phyloP scores from a whole-genome alignment of 2,797 vertebrate species.

The Orientallactaga sibirica region DNA sequence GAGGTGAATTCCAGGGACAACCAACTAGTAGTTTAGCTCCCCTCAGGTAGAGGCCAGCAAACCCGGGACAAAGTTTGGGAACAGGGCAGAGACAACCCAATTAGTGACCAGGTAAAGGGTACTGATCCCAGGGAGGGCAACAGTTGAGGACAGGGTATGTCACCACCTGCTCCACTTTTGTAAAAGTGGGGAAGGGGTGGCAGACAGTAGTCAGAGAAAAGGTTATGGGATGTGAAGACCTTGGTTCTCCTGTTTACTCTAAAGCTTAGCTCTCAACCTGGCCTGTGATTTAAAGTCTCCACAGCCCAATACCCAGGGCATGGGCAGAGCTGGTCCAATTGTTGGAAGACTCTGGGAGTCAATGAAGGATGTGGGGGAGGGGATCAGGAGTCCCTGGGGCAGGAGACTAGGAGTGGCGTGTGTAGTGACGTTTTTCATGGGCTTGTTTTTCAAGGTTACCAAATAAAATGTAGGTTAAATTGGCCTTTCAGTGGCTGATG shows the following conservation, averaged over 20 bases:
- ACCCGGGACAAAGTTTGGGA: no score
- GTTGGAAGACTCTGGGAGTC: neutral
- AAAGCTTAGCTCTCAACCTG: neutral
- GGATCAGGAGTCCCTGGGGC: neutral
- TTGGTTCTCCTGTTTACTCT: no score
- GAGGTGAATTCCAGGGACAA: rapidly evolving
- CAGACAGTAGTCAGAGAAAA: neutral
- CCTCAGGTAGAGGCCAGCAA: no score
- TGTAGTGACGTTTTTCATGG: rapidly evolving
- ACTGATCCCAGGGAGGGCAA: neutral
- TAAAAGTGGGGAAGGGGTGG: rapidly evolving
- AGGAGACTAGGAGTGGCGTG: neutral
- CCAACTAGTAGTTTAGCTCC: no score
- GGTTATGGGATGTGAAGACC: neutral
- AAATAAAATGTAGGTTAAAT: neutral
- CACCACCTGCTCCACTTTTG: neutral
- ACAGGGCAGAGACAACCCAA: neutral
- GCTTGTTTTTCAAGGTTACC: neutral
- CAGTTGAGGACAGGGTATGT: neutral
- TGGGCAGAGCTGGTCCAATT: neutral
- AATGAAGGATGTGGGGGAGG: neutral
- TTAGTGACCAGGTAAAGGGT: neutral
- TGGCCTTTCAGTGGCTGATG: no score
- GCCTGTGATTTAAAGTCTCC: neutral
- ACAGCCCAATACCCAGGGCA: neutral